Evolutionary conservation across 2,888 invertebrate species (phyloP), one percentile per base, ranked within the genome.

Genomic region (Agriopis leucophaearia): DNA sequence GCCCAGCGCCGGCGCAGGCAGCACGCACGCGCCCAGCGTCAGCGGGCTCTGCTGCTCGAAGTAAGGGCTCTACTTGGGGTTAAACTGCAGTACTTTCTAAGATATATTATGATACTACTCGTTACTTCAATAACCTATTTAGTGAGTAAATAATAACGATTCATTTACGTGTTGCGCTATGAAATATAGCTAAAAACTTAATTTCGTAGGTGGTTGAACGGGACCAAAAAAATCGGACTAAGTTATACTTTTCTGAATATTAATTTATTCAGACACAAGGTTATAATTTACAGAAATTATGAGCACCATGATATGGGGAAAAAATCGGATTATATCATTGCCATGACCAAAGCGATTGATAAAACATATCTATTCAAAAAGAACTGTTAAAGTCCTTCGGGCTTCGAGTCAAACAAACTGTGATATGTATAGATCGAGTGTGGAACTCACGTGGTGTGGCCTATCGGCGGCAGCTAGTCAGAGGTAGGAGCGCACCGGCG

Each of bases 401-500:
- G 12, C 44, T 44, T 13, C 3, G 13, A 7, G 4, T 44, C 5
- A 1, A 15, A n/a, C 44, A 44, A 1, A 44, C 1, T n/a, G 7
- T n/a, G 27, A 27, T 27, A 1, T 16, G 1, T 47, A 8, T 45
- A 0, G n/a, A 9, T 7, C 9, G 12, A 27, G 18, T 48, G 18
- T 48, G 9, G 13, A 57, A 95, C 96, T 88, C 92, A 96, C 94
- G 96, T 95, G 91, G 96, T 96, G 94, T 92, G 94, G 94, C 93
- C 95, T 95, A 95, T 97, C 96, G 95, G 96, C 96, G 95, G 96
- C 96, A 97, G 97, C 97, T 97, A 98, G 98, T 98, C 98, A 98
- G 96, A 98, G 98, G 96, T 97, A 98, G 95, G 98, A 98, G 95
- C 98, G 97, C 94, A 98, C 98, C 92, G 98, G 98, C 94, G 99